Evolutionary conservation across 2,113 vertebrate genomes (phyloP), one percentile per base, ranked within the genome.

Genomic region (Willisornis vidua): DNA sequence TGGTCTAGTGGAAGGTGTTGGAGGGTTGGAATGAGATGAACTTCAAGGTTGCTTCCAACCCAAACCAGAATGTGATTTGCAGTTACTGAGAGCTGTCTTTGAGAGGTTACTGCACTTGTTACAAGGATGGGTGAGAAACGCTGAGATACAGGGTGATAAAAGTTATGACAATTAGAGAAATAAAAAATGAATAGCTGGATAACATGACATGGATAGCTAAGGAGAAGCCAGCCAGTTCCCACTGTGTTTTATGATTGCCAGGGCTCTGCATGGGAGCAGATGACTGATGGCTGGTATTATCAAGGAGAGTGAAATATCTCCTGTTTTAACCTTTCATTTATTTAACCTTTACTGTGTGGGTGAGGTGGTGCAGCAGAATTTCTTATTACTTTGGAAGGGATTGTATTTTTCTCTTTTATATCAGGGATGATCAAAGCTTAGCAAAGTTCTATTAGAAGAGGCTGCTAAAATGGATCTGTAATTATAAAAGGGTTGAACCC

Each of bases 301-400:
- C 76, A 59, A 81, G 52, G 15, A 71, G 76, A 55, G 35, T 10
- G 16, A 57, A 85, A 7, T 15, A 65, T 19, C 13, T 80, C 63
- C 22, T 70, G 9, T 7, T 91, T 85, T 41, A 91, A 70, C 72
- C 87, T 97, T 94, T 76, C 70, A 76, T 89, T 94, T 95, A 19
- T 76, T 83, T 83, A 90, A 77, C 88, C 63, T 95, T 92, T 94
- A 19, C 35, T 28, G 20, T 10, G 35, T 46, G 48, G 37, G 35
- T 90, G 85, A 80, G 55, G 35, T 9, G 41, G 51, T 45, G 66
- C 37, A 81, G 59, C 55, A 83, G 72, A 83, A 86, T 91, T 82
- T 90, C 70, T 80, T 85, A 57, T 52, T 78, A 15, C 19, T 80
- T 93, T 93, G 52, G 41, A 94, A 90, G 8, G 31, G 28, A 41